Conservation (phyloP, 2,113 vertebrate species). For the Cardinalis cardinalis region DNA sequence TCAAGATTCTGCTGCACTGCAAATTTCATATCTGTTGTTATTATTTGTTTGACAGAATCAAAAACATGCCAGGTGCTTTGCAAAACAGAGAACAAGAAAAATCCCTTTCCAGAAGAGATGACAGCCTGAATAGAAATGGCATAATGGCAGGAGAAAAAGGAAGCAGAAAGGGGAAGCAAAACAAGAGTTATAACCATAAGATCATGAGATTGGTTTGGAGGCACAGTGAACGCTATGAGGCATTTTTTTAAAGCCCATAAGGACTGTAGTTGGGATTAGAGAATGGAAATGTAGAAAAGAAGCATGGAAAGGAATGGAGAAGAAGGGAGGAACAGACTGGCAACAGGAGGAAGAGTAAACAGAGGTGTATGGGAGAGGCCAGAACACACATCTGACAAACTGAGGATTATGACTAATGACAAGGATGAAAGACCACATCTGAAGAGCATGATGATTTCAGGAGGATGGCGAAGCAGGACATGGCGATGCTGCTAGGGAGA, state of each 20-base stretch:
- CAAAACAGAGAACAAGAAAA: conserved; percentile 64
- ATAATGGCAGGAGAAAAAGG: conserved; percentile 59
- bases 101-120: conserved; percentile 64
- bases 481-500: conserved; percentile 56
- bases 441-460: conserved; percentile 60
- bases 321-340: conserved; percentile 66
- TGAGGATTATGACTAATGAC: conserved; percentile 56
- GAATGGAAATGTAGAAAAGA: conserved; percentile 62
- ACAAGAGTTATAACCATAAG: conserved; percentile 66
- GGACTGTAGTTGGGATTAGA: conserved; percentile 61
- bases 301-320: conserved; percentile 59
- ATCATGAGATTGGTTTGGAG: conserved; percentile 67
- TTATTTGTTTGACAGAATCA: conserved; percentile 69
- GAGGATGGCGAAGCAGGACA: conserved; percentile 50
- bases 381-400: conserved; percentile 59
- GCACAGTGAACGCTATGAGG: conserved; percentile 66
- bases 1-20: conserved; percentile 54
- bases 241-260: conserved; percentile 61
- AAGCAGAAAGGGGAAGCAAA: conserved; percentile 65
- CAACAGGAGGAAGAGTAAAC: conserved; percentile 61
- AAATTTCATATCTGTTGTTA: conserved; percentile 66
- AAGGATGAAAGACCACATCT: conserved; percentile 51
- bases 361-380: conserved; percentile 60
- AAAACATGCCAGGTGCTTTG: conserved; percentile 67
- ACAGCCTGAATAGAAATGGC: conserved; percentile 64